phyloP scores from a whole-genome alignment of 2,888 invertebrate species.

The Acanthoscelides obtectus region DNA sequence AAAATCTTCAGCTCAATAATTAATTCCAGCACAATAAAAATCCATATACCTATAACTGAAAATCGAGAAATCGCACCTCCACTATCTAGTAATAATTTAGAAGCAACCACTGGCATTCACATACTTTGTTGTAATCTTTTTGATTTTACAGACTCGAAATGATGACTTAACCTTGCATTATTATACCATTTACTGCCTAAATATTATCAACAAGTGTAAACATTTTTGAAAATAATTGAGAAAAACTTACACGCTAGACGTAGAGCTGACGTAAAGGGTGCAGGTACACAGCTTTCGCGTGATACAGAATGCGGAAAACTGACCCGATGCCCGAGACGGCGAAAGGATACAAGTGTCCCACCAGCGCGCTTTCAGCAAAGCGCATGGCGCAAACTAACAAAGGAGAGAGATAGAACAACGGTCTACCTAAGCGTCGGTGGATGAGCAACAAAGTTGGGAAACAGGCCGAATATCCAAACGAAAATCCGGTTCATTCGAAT shows the following conservation, averaged over 20 bases:
- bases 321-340: conserved; percentile 24
- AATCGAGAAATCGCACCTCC: too few species aligned
- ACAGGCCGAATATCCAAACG: too few species aligned
- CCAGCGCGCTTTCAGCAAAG: conserved; percentile 30
- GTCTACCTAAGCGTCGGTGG: conserved; percentile 27
- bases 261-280: conserved; percentile 14
- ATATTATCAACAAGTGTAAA: not conserved
- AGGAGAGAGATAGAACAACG: conserved; percentile 32
- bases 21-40: too few species aligned
- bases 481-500: too few species aligned
- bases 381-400: conserved; percentile 30
- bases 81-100: too few species aligned
- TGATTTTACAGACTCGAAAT: not conserved
- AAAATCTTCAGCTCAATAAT: too few species aligned
- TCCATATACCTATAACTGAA: too few species aligned
- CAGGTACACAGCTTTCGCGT: conserved; percentile 10
- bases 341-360: conserved; percentile 29
- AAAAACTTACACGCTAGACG: conserved; percentile 15
- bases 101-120: too few species aligned
- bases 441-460: conserved; percentile 30
- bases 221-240: not conserved
- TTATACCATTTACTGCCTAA: not conserved
- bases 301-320: conserved; percentile 22
- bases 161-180: not conserved
- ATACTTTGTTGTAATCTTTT: not conserved